Conservation (phyloP, 2,113 vertebrate genomes). For the Chascanopsetta lugubris region DNA sequence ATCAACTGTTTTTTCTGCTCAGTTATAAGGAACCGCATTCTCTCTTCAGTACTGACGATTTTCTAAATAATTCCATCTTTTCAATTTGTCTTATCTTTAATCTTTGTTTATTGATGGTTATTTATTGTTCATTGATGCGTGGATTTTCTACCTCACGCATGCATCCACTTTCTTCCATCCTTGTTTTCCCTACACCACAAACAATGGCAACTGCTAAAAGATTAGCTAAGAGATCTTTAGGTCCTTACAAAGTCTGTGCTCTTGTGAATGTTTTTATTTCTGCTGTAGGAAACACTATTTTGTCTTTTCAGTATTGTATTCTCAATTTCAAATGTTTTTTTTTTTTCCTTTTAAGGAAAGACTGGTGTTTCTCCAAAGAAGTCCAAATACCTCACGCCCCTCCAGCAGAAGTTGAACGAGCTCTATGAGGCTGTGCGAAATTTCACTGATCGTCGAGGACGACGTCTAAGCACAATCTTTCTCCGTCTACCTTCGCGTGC, state of each 20-base stretch:
- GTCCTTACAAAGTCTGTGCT: neutral
- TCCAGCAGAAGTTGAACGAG: constrained; percentile 95
- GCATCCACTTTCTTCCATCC: too few species aligned
- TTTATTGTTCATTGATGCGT: too few species aligned
- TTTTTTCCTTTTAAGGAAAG: constrained; percentile 81
- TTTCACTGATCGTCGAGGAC: constrained; percentile 94
- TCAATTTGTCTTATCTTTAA: neutral
- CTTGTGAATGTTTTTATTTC: too few species aligned
- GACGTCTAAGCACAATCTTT: constrained; percentile 95
- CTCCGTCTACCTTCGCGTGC: constrained; percentile 93
- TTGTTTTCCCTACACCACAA: neutral
- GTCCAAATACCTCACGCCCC: constrained; percentile 93
- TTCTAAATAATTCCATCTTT: neutral
- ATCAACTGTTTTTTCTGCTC: neutral
- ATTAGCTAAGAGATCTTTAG: neutral
- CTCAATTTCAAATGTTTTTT: too few species aligned
- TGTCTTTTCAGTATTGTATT: too few species aligned
- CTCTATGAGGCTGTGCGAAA: constrained; percentile 97
- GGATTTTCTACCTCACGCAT: too few species aligned
- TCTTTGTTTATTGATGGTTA: too few species aligned
- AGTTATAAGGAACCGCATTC: too few species aligned
- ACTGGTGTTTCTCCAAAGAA: constrained; percentile 96
- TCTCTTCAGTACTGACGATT: neutral
- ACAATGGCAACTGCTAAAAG: too few species aligned
- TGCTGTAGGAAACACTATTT: too few species aligned